Evolutionary conservation across 1,140 invertebrate species (phyloP), one percentile per base, ranked within the genome.

Genomic region (Lordiphosa mommai): DNA sequence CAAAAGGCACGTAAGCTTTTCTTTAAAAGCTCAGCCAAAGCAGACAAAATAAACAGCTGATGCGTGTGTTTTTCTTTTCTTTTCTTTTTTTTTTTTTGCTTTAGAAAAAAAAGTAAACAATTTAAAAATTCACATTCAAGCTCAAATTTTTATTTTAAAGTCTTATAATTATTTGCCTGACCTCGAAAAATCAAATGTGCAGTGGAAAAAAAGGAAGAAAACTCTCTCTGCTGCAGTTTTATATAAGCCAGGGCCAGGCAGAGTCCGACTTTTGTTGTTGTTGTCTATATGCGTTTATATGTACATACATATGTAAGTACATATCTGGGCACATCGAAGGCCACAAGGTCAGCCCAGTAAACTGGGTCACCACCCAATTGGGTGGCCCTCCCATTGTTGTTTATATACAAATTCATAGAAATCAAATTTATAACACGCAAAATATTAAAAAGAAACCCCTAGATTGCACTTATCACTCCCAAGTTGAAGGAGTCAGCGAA

Each of bases 281-380:
- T 12, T 49, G 37, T 40, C 17, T 30, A 52, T 68, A 48, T 34
- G 32, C 48, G 53, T 30, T 29, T 50, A 16, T 50, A 12, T 55
- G 32, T 13, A 16, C 12, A 43, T 33, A 14, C 13, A 67, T 56
- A 40, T 47, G 32, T 38, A 53, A 6, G 36, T 29, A 17, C 60
- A 12, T 14, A 2, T 13, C 41, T 44, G 49, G n/a, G 38, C 34
- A 36, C 48, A 52, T 63, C 60, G 53, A 69, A 69, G 65, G 67
- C 63, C 57, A 65, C 76, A 80, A 80, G 74, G 74, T 80, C 74
- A 76, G 34, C 53, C 30, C 7, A 27, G 30, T 17, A 80, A 80
- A 80, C 57, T 80, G 76, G 74, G 74, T 80, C 74, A 80, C 50
- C 70, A 53, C 71, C 70, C 76, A 66, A 82, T 61, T 74, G 60